These are phyloP conservation scores for Cherax quadricarinatus DNA, from an alignment of 1,140 invertebrate genomes.

Conservation along the genomic window DNA sequence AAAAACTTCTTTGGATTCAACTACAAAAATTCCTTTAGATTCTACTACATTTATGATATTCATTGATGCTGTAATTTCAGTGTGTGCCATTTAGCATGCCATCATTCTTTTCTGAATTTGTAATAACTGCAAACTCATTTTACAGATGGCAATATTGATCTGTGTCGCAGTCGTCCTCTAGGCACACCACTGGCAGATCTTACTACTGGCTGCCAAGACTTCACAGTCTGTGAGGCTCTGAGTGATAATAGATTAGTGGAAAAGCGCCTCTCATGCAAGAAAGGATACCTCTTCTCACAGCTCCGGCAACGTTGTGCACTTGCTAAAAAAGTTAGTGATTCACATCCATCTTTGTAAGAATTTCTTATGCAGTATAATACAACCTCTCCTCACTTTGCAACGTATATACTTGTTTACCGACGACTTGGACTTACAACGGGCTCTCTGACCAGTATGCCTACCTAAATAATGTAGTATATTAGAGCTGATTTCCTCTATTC, in stretches of 20 bases:
- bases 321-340: constrained; percentile 46
- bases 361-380: background rate
- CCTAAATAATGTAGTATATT: no score
- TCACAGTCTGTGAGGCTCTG: constrained; percentile 45
- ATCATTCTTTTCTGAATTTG: background rate
- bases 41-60: no score
- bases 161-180: constrained; percentile 56
- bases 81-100: no score
- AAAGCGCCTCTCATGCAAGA: constrained; percentile 46
- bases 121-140: background rate
- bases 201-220: constrained; percentile 47
- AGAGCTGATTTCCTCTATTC: no score
- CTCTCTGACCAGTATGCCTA: no score
- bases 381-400: no score
- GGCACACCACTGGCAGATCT: constrained; percentile 56
- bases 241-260: constrained; percentile 32
- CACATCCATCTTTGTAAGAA: background rate
- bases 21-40: no score
- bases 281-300: constrained; percentile 65
- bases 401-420: no score
- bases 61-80: no score
- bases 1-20: no score
- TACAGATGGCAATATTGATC: constrained; percentile 44
- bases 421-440: no score
- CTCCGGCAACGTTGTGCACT: constrained; percentile 14